Evolutionary conservation across 1,140 invertebrate genomes (phyloP), one percentile per base, ranked within the genome.

Genomic region (Amphibalanus amphitrite): DNA sequence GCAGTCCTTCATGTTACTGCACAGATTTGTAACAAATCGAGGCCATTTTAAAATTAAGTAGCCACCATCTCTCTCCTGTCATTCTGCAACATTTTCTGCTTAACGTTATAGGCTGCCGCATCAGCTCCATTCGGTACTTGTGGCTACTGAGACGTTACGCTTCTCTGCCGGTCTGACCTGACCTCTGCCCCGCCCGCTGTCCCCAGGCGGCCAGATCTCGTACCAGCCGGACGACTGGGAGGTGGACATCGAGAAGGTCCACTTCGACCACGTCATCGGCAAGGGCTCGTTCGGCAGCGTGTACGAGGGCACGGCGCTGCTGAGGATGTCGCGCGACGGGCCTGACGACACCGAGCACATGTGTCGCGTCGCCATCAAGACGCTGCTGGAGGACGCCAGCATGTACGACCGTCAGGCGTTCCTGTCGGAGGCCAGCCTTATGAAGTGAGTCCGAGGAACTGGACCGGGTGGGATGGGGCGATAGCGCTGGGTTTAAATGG

Each of bases 221-320:
- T 59, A 59, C 47, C 6, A 59, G 65, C 65, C 65, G 65, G 65
- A 67, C 65, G 65, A 67, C 26, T 67, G 65, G 65, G 65, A 67
- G 23, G 65, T 67, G 65, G 26, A 26, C 26, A 28, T 28, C 8
- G 65, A 67, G n/a, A 26, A 28, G n/a, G 65, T 67, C 23, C 28
- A 6, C 6, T 67, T 67, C 17, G 26, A 67, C 65, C 26, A 10
- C 8, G 26, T 67, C 17, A 67, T 67, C 65, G 65, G 65, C 65
- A 67, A 67, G 65, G 65, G 65, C n/a, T 67, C 65, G 65, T 67
- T 67, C 65, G 65, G 65, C 65, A 67, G 65, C 28, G 65, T 67
- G n/a, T 67, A 67, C 28, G 26, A 28, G 10, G 65, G 65, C 65
- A 67, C 65, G 1, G 65, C 65, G 26, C 65, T 67, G n/a, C 65